Percentiles rank a stretch among this genome's conserved stretches.
These are phyloP conservation scores for Avahi laniger DNA, from an alignment of 2,797 vertebrate species.

Conservation along the genomic window DNA sequence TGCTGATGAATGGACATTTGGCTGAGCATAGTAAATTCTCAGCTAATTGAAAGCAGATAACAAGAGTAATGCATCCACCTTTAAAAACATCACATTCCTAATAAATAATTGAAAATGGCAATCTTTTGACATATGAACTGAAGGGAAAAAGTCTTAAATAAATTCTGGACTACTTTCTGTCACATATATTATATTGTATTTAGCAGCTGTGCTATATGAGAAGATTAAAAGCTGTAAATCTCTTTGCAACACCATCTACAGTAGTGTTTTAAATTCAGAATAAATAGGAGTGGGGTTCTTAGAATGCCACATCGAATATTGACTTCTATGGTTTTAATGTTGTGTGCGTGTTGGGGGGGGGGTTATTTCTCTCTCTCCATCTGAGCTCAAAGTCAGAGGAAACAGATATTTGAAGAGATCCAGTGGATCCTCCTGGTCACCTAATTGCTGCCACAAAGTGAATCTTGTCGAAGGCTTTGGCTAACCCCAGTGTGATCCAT, in stretches of 20 bases:
- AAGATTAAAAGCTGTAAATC: slow-evolving; percentile 84
- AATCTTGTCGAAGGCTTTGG: background rate
- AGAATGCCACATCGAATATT: slow-evolving; percentile 35
- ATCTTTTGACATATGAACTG: slow-evolving; percentile 83
- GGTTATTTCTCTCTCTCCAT: background rate
- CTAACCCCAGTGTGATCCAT: background rate
- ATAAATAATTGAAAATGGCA: slow-evolving; percentile 86
- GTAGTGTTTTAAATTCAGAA: slow-evolving; percentile 70
- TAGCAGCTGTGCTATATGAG: slow-evolving; percentile 79
- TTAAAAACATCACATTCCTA: slow-evolving; percentile 86
- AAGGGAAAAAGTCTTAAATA: slow-evolving; percentile 79
- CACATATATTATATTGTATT: slow-evolving; percentile 81
- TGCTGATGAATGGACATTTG: slow-evolving; percentile 88
- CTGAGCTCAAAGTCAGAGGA: slow-evolving; percentile 19
- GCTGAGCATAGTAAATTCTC: slow-evolving; percentile 86
- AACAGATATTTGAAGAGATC: slow-evolving; percentile 22
- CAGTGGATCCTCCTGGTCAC: background rate
- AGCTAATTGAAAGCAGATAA: slow-evolving; percentile 89
- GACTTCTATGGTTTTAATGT: slow-evolving; percentile 14
- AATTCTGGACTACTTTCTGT: slow-evolving; percentile 82
- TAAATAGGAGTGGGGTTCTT: slow-evolving; percentile 56
- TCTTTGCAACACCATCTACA: slow-evolving; percentile 67
- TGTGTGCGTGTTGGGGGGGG: background rate
- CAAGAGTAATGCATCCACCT: slow-evolving; percentile 85
- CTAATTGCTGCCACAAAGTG: background rate